Conservation (phyloP, 2,888 invertebrate genomes). For the Chesias legatella region DNA sequence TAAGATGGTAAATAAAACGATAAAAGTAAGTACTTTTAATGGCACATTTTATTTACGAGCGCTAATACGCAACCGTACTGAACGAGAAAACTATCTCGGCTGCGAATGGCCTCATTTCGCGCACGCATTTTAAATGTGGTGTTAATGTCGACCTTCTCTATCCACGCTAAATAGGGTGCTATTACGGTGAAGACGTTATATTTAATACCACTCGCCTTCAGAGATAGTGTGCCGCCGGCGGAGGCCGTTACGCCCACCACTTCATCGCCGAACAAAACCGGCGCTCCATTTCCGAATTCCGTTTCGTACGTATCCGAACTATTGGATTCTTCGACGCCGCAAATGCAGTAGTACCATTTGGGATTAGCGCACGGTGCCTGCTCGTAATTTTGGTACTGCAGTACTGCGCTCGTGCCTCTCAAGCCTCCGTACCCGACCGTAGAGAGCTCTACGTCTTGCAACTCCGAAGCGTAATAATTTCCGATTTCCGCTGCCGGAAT, state of each 20-base stretch:
- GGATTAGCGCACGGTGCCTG: slow-evolving; percentile 54
- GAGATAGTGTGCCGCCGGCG: slow-evolving; percentile 39
- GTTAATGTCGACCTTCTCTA: slow-evolving; percentile 36
- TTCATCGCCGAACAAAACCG: slow-evolving; percentile 41
- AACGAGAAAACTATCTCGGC: slow-evolving; percentile 1
- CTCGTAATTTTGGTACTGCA: slow-evolving; percentile 49
- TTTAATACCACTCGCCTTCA: slow-evolving; percentile 29
- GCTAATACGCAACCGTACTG: slow-evolving; percentile 2
- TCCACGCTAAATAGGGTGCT: slow-evolving; percentile 55
- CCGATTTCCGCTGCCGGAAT: slow-evolving; percentile 40
- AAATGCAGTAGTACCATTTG: slow-evolving; percentile 61
- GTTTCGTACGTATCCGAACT: slow-evolving; percentile 32
- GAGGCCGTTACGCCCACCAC: slow-evolving; percentile 50
- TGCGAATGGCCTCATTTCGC: slow-evolving; percentile 8
- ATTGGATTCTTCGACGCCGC: slow-evolving; percentile 46
- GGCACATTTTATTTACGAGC: slow-evolving; percentile 10
- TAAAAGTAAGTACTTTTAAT: neutral
- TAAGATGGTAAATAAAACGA: too few species aligned
- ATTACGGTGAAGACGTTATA: slow-evolving; percentile 60
- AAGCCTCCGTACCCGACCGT: slow-evolving; percentile 51
- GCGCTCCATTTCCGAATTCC: slow-evolving; percentile 56
- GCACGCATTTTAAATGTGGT: neutral
- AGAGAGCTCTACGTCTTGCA: slow-evolving; percentile 38
- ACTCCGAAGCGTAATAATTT: slow-evolving; percentile 46
- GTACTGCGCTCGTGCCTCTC: slow-evolving; percentile 25